Percentiles rank a stretch among this genome's conserved stretches.
phyloP scores from a whole-genome alignment of 2,113 vertebrate genomes.

The Pipra filicauda region DNA sequence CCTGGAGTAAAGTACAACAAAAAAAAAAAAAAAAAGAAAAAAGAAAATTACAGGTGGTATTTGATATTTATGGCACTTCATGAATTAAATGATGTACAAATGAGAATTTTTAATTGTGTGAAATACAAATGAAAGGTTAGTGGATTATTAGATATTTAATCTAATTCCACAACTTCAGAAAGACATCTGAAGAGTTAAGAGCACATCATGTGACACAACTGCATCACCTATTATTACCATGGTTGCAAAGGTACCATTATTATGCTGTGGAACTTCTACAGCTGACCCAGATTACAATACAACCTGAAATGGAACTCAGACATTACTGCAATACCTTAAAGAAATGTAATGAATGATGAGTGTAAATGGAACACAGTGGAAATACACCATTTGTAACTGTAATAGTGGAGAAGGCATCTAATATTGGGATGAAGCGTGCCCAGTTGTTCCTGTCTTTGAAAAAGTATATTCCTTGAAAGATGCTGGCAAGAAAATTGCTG shows the following conservation, averaged over 20 bases:
- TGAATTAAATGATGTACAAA: neutral
- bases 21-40: neutral
- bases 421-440: neutral
- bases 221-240: neutral
- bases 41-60: neutral
- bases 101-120: neutral
- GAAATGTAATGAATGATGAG: neutral
- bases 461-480: neutral
- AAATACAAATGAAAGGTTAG: neutral
- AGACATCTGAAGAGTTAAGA: neutral
- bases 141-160: neutral
- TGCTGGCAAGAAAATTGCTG: neutral
- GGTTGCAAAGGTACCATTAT: neutral
- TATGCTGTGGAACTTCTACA: neutral
- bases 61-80: neutral
- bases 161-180: neutral
- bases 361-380: neutral
- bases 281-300: neutral
- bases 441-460: neutral
- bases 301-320: neutral
- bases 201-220: neutral
- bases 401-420: neutral
- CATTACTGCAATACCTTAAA: rapidly evolving
- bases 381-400: neutral
- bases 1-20: neutral